phyloP scores from a whole-genome alignment of 1,140 invertebrate species.

The Aricia agestis region DNA sequence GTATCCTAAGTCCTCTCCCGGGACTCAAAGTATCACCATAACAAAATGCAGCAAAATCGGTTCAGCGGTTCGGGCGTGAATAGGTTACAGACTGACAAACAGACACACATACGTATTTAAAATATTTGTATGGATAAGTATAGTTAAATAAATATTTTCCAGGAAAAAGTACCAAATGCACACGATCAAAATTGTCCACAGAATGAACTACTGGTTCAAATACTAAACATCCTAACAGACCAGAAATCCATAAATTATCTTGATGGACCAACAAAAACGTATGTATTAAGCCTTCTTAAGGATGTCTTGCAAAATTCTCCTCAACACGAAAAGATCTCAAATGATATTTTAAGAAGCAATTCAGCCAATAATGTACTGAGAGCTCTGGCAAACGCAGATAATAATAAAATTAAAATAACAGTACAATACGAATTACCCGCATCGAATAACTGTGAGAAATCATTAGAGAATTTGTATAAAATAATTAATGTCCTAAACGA shows the following conservation, averaged over 20 bases:
- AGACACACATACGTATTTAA: too few species aligned
- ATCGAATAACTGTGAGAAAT: constrained; percentile 7
- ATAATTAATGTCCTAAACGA: constrained; percentile 20
- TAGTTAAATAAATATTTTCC: not conserved
- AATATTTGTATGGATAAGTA: not conserved
- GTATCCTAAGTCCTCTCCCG: too few species aligned
- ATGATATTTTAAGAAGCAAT: not conserved
- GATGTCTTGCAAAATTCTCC: not conserved
- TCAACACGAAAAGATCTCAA: not conserved
- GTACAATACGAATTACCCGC: constrained; percentile 27
- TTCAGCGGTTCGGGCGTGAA: too few species aligned
- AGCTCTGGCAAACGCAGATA: constrained; percentile 11
- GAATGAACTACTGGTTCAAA: constrained; percentile 13
- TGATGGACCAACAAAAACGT: not conserved
- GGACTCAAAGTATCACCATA: too few species aligned
- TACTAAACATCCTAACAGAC: constrained; percentile 16
- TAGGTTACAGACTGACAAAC: too few species aligned
- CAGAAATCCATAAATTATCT: not conserved
- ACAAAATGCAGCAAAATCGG: too few species aligned
- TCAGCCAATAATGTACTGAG: not conserved
- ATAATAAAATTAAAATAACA: constrained; percentile 24
- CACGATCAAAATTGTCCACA: constrained; percentile 17
- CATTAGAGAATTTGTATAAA: constrained; percentile 21
- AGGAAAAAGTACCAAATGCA: not conserved
- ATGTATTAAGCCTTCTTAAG: not conserved